Conservation (phyloP, 2,113 vertebrate genomes). For the Calypte anna region DNA sequence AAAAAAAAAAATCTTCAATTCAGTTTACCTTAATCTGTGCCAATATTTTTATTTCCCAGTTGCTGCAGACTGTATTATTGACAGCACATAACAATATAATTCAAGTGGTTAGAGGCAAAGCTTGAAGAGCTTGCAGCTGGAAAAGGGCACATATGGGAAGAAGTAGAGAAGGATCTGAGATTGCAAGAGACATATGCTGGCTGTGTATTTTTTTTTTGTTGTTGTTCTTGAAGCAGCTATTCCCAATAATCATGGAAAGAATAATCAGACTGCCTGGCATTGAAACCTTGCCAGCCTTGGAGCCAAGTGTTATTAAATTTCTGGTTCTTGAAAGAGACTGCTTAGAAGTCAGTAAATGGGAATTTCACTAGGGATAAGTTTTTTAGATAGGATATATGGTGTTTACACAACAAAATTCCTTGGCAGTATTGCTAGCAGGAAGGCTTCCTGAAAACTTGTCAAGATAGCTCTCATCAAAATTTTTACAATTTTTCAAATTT, state of each 20-base stretch:
- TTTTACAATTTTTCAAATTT: neutral
- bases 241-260: conserved; percentile 25
- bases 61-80: conserved; percentile 22
- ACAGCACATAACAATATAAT: conserved; percentile 19
- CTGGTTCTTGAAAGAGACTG: conserved; percentile 20
- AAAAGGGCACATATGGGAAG: conserved; percentile 2
- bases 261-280: conserved; percentile 29
- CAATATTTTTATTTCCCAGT: conserved; percentile 35
- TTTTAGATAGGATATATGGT: conserved; percentile 17
- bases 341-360: conserved; percentile 22
- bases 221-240: neutral
- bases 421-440: conserved; percentile 6
- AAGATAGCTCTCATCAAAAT: conserved; percentile 16
- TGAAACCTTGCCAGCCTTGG: conserved; percentile 30
- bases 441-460: conserved; percentile 37
- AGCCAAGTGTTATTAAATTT: conserved; percentile 16
- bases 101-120: conserved; percentile 6
- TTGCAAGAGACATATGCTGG: neutral
- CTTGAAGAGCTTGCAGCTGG: conserved; percentile 51
- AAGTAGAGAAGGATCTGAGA: neutral
- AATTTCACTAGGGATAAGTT: conserved; percentile 1
- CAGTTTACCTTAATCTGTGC: conserved; percentile 1
- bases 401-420: conserved; percentile 52
- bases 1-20: neutral
- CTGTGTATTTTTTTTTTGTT: neutral